A percentile compares a stretch with the other conserved stretches of the same genome.
Evolutionary conservation across 2,888 invertebrate species (phyloP).

Genomic region (Eupithecia exiguata): DNA sequence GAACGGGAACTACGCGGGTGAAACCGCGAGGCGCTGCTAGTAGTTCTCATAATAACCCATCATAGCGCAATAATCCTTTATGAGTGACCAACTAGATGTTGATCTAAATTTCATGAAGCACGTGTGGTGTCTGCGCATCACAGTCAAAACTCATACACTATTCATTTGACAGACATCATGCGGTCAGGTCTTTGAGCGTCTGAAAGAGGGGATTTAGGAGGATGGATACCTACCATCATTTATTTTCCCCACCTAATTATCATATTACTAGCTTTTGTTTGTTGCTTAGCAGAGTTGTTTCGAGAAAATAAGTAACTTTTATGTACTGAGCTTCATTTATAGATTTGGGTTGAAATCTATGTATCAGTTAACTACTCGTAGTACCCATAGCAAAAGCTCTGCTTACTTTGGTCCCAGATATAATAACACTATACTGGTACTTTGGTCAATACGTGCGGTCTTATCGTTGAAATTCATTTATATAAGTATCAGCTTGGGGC

Average conservation of each 20-base stretch:
- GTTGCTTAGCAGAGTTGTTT: background rate
- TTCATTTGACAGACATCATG: conserved; percentile 20
- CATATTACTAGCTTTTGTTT: background rate
- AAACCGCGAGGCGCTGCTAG: no score
- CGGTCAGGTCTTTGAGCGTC: conserved; percentile 4
- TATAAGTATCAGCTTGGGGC: no score
- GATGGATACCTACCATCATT: background rate
- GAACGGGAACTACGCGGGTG: no score
- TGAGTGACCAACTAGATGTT: conserved; percentile 26
- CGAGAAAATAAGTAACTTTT: background rate
- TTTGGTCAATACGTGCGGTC: no score
- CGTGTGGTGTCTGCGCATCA: background rate
- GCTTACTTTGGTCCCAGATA: no score
- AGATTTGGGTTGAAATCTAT: background rate
- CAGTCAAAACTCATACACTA: conserved; percentile 37
- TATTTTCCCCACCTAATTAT: background rate
- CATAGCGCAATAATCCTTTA: conserved; percentile 25
- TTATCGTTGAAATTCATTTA: no score
- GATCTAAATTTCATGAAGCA: conserved; percentile 36
- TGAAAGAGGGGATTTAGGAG: background rate
- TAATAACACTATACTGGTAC: no score
- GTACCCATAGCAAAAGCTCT: no score
- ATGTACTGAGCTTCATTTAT: background rate
- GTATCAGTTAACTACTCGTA: no score
- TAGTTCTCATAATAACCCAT: conserved; percentile 17